Conservation (phyloP, 2,113 vertebrate genomes). For the Pardalotus punctatus region DNA sequence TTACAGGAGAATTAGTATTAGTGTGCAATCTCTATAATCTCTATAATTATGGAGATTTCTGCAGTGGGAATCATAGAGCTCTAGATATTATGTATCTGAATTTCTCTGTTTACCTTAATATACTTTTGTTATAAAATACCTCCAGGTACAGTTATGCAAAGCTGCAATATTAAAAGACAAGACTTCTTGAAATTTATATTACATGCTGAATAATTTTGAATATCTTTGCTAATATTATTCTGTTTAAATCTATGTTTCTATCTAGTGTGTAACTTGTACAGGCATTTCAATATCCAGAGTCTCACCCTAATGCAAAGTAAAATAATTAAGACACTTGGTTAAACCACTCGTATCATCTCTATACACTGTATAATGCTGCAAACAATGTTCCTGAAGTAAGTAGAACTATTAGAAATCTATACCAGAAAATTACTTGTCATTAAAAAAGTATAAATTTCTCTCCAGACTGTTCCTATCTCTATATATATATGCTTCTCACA, state of each 20-base stretch:
- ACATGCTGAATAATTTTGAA: neutral
- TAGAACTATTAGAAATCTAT: neutral
- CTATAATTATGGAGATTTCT: constrained; percentile 69
- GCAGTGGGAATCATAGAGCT: constrained; percentile 58
- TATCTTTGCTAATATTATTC: neutral
- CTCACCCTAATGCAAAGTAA: neutral
- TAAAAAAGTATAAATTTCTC: neutral
- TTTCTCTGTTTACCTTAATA: constrained; percentile 39
- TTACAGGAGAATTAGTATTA: constrained; percentile 70
- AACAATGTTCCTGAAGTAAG: neutral
- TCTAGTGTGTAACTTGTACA: neutral
- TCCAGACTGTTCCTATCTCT: neutral
- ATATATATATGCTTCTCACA: neutral
- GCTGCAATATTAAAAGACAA: neutral
- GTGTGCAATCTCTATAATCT: constrained; percentile 68
- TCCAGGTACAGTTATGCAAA: constrained; percentile 11
- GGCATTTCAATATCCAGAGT: neutral
- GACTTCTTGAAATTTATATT: neutral
- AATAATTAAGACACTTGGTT: neutral
- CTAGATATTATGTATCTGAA: constrained; percentile 39
- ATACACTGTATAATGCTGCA: neutral
- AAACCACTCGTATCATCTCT: neutral
- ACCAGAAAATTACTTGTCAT: neutral
- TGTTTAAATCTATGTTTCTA: neutral
- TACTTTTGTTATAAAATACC: constrained; percentile 25